A percentile compares a stretch with the other conserved stretches of the same genome.
phyloP scores from a whole-genome alignment of 64 coral and sea anemone genomes.

The Montipora cactus region DNA sequence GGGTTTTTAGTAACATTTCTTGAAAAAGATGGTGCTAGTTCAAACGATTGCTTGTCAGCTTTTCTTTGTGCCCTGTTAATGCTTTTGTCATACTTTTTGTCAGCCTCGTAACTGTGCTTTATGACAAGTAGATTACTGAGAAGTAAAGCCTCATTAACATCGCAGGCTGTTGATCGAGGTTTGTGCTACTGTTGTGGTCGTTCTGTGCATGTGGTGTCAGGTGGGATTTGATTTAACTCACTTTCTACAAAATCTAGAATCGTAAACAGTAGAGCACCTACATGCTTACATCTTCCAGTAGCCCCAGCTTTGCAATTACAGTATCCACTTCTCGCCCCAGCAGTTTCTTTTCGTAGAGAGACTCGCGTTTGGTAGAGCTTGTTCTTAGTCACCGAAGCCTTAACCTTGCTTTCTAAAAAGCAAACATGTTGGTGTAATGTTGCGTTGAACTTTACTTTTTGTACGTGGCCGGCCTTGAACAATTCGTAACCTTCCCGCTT shows the following conservation, averaged over 20 bases:
- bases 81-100: conserved; percentile 23
- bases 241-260: conserved; percentile 36
- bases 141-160: neutral
- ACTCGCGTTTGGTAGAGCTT: conserved; percentile 37
- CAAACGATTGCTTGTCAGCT: neutral
- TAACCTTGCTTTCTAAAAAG: conserved; percentile 28
- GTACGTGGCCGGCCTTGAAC: conserved; percentile 25
- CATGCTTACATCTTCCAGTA: conserved; percentile 40
- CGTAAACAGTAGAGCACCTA: conserved; percentile 31
- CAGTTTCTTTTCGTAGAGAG: neutral
- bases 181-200: conserved; percentile 47
- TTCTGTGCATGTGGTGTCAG: conserved; percentile 27
- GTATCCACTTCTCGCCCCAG: neutral
- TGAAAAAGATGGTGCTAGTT: conserved; percentile 29
- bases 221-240: neutral
- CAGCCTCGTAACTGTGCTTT: conserved; percentile 41
- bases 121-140: conserved; percentile 24
- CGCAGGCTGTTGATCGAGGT: neutral
- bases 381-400: conserved; percentile 42
- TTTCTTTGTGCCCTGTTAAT: conserved; percentile 12
- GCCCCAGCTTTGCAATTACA: conserved; percentile 47
- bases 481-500: conserved; percentile 47
- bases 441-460: neutral
- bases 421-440: conserved; percentile 5
- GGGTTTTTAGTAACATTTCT: conserved; percentile 10